Evolutionary conservation across 2,797 vertebrate genomes (phyloP), one percentile per base, ranked within the genome.

Genomic region (Carapus acus): DNA sequence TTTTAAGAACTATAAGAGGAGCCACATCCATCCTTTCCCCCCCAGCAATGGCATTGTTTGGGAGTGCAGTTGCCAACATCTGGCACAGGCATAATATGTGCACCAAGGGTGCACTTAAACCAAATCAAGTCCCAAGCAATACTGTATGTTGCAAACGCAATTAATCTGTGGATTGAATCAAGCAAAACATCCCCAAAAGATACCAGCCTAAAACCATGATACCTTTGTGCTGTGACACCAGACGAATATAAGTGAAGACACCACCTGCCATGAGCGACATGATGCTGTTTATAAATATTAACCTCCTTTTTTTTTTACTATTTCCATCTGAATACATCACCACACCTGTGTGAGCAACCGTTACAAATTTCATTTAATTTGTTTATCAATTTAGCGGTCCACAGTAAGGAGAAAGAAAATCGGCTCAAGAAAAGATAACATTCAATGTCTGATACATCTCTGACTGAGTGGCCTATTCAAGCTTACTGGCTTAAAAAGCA

Each of bases 11-110:
- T 49, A 58, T 49, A 62, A 43, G 22, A 60, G 60, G 53, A 47
- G 54, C 48, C 49, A 45, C 69, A 65, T 62, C 47, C 65, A 50
- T 63, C 34, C 24, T 67, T 74, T 52, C 51, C 34, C 54, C 54
- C 51, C 34, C 54, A 58, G 46, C 57, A 41, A 54, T 36, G 17
- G 52, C 44, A 76, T 51, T 67, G 67, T 66, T 52, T 56, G 67
- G 53, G 63, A 79, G 65, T 54, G 68, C 75, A 75, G 74, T 74
- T 77, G 63, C 52, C 2, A 72, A 76, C 79, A 82, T 82, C 76
- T 82, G 81, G 69, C 73, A 73, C 68, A 73, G 60, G 58, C 33
- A 3, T 8, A 21, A 67, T 72, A 80, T 44, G 63, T 7, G 63
- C 76, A 71, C 66, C 66, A 1, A 55, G 80, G 76, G 80, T 66